Conservation (phyloP, 2,113 vertebrate genomes). For the Probosciger aterrimus region DNA sequence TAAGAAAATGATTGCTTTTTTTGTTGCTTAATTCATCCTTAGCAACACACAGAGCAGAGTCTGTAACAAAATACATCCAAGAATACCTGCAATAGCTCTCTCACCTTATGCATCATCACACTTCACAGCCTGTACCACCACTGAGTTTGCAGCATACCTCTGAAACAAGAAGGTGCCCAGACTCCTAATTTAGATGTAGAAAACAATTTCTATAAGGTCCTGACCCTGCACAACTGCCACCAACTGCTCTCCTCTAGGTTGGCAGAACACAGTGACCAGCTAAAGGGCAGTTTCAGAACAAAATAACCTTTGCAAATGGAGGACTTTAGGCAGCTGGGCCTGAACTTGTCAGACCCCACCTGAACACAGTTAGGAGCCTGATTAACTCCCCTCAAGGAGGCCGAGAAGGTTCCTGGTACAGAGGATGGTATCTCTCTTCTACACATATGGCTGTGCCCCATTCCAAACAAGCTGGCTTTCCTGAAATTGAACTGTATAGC, state of each 20-base stretch:
- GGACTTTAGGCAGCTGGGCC: neutral
- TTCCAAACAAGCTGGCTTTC: neutral
- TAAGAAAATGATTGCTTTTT: neutral
- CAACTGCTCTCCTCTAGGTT: neutral
- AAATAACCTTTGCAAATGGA: neutral
- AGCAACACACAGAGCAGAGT: neutral
- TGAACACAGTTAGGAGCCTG: neutral
- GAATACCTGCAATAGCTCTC: neutral
- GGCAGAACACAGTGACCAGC: accelerated
- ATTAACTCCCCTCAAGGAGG: neutral
- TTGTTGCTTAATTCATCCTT: neutral
- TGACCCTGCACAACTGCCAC: neutral
- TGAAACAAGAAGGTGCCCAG: neutral
- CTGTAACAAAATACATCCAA: neutral
- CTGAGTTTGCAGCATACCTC: neutral
- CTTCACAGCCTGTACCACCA: neutral
- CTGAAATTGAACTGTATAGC: neutral
- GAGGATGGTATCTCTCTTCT: neutral
- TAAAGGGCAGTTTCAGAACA: neutral
- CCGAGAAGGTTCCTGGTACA: neutral
- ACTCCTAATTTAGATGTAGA: neutral
- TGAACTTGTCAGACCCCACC: neutral
- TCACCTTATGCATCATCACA: neutral
- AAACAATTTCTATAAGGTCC: neutral
- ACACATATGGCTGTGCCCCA: accelerated